Conservation (phyloP, 2,888 invertebrate species). For the Hyppa rectilinea region DNA sequence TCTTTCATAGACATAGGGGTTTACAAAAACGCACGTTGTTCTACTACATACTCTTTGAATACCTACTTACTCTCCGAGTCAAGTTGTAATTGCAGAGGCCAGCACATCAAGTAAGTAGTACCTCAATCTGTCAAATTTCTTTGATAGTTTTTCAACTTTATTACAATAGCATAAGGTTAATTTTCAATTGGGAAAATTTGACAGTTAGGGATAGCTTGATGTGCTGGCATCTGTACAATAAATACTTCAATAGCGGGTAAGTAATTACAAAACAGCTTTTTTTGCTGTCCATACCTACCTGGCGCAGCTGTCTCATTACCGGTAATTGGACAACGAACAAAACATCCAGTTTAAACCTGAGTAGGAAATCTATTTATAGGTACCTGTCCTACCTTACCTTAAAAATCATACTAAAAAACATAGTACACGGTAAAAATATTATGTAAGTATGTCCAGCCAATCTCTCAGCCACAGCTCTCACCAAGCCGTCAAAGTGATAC, state of each 20-base stretch:
- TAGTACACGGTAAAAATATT: no score
- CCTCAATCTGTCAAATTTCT: no score
- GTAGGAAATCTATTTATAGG: not conserved
- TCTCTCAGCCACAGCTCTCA: not conserved
- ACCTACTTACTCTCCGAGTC: not conserved
- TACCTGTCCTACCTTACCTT: not conserved
- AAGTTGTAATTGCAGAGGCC: no score
- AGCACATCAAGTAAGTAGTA: no score
- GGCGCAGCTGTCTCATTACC: not conserved
- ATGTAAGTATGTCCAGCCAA: no score
- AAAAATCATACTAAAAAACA: no score
- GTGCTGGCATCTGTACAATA: no score
- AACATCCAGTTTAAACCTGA: not conserved
- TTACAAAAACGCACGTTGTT: no score
- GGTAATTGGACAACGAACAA: constrained; percentile 4
- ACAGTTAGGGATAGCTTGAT: no score
- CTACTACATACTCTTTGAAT: not conserved
- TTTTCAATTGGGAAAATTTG: no score
- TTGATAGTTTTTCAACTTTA: no score
- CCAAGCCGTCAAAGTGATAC: not conserved
- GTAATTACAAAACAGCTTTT: not conserved
- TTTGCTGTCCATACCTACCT: not conserved
- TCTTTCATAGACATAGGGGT: rapidly evolving
- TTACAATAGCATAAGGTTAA: no score
- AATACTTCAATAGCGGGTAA: not conserved